Evolutionary conservation across 2,888 invertebrate species (phyloP).

Genomic region (Harmothoe impar): DNA sequence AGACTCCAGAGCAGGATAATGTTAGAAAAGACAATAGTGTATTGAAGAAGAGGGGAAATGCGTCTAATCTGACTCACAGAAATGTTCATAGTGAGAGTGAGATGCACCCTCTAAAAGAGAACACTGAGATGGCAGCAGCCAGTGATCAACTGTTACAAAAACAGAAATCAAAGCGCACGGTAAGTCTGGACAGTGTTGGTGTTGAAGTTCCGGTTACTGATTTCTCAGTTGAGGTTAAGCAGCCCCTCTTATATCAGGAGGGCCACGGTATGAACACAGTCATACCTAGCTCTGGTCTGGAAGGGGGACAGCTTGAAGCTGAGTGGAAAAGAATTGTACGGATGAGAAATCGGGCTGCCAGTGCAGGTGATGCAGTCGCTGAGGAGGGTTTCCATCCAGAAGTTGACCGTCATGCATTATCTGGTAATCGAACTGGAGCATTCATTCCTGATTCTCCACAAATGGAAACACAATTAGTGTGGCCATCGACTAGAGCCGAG

Average conservation of each 20-base stretch:
- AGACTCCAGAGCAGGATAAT: neutral
- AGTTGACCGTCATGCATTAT: neutral
- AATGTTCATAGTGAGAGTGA: constrained; percentile 47
- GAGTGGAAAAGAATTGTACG: constrained; percentile 35
- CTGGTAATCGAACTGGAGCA: neutral
- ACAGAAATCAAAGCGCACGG: constrained; percentile 46
- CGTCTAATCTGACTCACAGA: neutral
- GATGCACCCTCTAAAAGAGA: neutral
- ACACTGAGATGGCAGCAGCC: constrained; percentile 24
- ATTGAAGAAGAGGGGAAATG: neutral
- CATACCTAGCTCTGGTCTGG: constrained; percentile 32
- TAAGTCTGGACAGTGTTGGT: constrained; percentile 50
- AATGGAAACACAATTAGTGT: neutral
- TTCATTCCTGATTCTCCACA: constrained; percentile 24
- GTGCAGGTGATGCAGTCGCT: neutral
- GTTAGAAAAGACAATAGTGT: neutral
- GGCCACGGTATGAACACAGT: constrained; percentile 39
- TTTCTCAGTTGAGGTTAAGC: constrained; percentile 8
- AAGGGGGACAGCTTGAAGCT: constrained; percentile 41
- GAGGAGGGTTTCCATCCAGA: constrained; percentile 50
- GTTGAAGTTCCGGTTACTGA: constrained; percentile 43
- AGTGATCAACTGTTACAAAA: constrained; percentile 18
- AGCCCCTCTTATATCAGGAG: constrained; percentile 9
- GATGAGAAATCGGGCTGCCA: constrained; percentile 18
- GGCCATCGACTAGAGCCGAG: neutral